Evolutionary conservation across 2,888 invertebrate genomes (phyloP).

Genomic region (Crematogaster levior): DNA sequence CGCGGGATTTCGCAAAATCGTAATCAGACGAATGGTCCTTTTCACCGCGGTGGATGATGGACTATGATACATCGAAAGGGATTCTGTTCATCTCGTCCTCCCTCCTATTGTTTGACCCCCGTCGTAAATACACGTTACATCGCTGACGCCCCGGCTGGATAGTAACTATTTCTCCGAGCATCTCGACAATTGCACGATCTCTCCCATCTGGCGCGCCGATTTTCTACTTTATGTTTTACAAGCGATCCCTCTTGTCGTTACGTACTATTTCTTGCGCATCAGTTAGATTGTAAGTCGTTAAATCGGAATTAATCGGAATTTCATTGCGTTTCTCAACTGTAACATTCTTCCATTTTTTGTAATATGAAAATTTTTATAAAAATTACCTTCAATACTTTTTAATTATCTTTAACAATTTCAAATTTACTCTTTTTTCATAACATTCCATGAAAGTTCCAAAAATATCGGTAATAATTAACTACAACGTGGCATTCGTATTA

Average conservation of each 20-base stretch:
- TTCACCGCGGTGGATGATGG: conserved; percentile 63
- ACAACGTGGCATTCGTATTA: not conserved
- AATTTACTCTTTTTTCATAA: not conserved
- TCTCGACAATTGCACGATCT: conserved; percentile 42
- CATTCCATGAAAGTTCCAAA: not conserved
- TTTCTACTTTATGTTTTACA: conserved; percentile 33
- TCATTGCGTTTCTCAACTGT: not conserved
- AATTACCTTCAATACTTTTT: not conserved
- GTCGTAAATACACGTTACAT: conserved; percentile 36
- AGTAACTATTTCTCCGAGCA: conserved; percentile 30
- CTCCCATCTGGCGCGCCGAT: conserved; percentile 34
- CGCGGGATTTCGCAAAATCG: conserved; percentile 67
- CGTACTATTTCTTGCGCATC: not conserved
- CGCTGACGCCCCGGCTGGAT: conserved; percentile 38
- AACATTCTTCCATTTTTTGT: not conserved
- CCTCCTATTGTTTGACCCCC: conserved; percentile 48
- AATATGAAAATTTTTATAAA: not conserved
- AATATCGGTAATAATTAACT: not conserved
- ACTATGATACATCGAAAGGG: conserved; percentile 56
- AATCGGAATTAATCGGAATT: not conserved
- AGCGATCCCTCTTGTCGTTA: not conserved
- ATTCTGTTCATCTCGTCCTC: conserved; percentile 49
- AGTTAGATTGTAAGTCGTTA: not conserved
- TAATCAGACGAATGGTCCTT: conserved; percentile 73
- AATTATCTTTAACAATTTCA: no score